phyloP scores from a whole-genome alignment of 2,113 vertebrate species.

The Campylorhamphus procurvoides region DNA sequence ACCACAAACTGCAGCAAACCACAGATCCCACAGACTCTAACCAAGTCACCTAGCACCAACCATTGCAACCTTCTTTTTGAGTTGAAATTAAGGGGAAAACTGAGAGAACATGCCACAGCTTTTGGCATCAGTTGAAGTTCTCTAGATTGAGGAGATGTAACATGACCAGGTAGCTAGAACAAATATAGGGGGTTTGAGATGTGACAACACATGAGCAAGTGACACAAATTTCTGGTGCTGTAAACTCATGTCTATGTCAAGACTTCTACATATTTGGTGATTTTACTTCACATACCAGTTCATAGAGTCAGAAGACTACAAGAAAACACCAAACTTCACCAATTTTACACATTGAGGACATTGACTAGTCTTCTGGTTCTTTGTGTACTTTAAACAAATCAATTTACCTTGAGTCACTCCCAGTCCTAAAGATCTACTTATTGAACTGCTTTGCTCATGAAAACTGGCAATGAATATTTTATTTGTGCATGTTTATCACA shows the following conservation, averaged over 20 bases:
- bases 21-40: not conserved
- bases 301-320: not conserved
- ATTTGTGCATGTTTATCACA: not conserved
- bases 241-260: not conserved
- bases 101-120: not conserved
- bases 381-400: not conserved
- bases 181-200: not conserved
- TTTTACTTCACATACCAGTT: not conserved
- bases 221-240: not conserved
- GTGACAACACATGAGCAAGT: not conserved
- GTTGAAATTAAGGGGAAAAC: not conserved
- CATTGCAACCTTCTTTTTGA: not conserved
- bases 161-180: not conserved
- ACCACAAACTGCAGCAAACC: not conserved
- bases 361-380: not conserved
- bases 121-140: not conserved
- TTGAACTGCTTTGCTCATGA: not conserved
- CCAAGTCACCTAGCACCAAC: not conserved
- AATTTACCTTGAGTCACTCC: not conserved
- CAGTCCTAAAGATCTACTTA: not conserved
- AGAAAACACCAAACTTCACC: not conserved
- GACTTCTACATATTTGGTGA: not conserved
- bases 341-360: not conserved
- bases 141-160: not conserved
- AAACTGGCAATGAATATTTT: not conserved